phyloP scores from a whole-genome alignment of 2,888 invertebrate genomes.

The Lampropteryx suffumata region DNA sequence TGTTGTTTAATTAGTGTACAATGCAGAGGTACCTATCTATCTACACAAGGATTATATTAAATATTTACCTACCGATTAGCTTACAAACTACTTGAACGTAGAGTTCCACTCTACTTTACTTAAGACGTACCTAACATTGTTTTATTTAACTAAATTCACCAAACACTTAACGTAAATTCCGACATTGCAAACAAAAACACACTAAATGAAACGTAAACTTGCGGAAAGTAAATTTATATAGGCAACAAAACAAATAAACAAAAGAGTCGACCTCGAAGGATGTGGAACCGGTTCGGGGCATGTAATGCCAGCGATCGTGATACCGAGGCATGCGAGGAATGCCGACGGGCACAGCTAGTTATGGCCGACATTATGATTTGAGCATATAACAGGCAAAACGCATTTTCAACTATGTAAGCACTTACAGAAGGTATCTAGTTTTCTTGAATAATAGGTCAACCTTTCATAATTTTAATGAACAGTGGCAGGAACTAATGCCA shows the following conservation, averaged over 20 bases:
- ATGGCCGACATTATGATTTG: constrained; percentile 28
- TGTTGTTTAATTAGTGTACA: too few relatives aligned
- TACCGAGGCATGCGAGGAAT: constrained; percentile 50
- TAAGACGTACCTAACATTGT: not conserved
- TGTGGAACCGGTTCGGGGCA: constrained; percentile 58
- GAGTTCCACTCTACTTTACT: too few relatives aligned
- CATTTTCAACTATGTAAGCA: constrained; percentile 4
- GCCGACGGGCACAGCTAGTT: constrained; percentile 43
- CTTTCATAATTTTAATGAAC: not conserved
- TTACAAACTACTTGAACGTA: too few relatives aligned
- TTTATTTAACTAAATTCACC: constrained; percentile 7
- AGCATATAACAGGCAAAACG: constrained; percentile 24
- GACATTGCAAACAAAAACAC: constrained; percentile 11
- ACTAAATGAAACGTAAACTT: constrained; percentile 19
- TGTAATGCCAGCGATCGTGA: constrained; percentile 40
- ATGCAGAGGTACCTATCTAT: too few relatives aligned
- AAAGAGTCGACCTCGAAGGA: constrained; percentile 54
- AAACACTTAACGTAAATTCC: not conserved
- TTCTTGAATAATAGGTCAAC: not conserved
- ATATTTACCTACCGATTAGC: too few relatives aligned
- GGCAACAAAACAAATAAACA: constrained; percentile 48
- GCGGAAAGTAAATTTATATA: constrained; percentile 30
- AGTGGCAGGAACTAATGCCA: too few relatives aligned
- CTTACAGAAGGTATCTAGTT: too few relatives aligned
- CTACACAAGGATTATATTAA: too few relatives aligned